Conservation (phyloP, 2,888 invertebrate genomes). For the Deroplatys truncata region DNA sequence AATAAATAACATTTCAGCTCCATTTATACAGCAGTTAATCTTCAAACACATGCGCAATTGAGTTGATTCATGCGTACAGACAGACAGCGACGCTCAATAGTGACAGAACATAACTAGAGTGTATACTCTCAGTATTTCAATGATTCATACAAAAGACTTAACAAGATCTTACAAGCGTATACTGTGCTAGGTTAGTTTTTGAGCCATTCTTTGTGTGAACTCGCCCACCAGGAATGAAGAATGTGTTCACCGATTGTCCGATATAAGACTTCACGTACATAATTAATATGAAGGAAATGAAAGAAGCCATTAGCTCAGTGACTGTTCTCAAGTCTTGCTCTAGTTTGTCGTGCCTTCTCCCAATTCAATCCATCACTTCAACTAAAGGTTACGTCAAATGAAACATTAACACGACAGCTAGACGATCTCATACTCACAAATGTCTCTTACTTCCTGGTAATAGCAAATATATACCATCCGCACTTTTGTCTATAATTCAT, state of each 20-base stretch:
- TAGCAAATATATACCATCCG: neutral
- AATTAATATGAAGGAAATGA: neutral
- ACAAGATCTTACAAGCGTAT: no score
- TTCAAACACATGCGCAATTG: no score
- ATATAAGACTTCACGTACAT: neutral
- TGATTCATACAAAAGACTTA: no score
- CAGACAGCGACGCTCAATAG: no score
- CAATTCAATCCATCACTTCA: neutral
- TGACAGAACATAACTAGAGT: no score
- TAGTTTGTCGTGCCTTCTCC: neutral
- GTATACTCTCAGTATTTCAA: no score
- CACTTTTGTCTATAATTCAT: no score
- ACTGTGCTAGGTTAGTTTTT: no score
- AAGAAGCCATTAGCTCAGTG: neutral
- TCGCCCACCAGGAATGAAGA: neutral
- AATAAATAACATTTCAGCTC: no score
- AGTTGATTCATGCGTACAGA: no score
- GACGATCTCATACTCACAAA: neutral
- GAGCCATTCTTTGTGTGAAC: neutral
- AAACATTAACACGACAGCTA: neutral
- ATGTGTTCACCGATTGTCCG: neutral
- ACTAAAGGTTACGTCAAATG: neutral
- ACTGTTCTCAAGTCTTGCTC: neutral
- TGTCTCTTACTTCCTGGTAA: neutral
- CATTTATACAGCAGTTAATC: no score